A percentile compares a stretch with the other conserved stretches of the same genome.
phyloP scores from a whole-genome alignment of 2,113 vertebrate genomes.

The Orientallactaga bullata region DNA sequence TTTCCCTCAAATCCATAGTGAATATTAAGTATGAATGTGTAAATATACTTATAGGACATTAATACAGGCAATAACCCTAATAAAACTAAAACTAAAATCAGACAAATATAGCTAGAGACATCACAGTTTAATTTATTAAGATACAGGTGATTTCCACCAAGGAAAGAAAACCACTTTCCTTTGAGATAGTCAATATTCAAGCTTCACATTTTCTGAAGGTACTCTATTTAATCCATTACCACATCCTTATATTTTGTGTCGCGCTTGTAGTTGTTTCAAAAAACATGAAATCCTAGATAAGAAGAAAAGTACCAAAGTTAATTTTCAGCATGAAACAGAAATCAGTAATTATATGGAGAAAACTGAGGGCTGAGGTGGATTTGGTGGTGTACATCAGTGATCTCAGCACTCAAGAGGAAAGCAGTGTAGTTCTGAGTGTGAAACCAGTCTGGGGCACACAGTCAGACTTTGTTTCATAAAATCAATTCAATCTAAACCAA shows the following conservation, averaged over 20 bases:
- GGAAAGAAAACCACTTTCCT: not conserved
- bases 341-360: not conserved
- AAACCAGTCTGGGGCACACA: not conserved
- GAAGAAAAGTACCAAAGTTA: conserved; percentile 65
- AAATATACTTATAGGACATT: conserved; percentile 2
- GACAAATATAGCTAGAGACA: not conserved
- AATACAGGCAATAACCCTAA: conserved; percentile 17
- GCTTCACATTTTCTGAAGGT: not conserved
- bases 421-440: not conserved
- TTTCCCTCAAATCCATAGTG: not conserved
- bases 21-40: not conserved
- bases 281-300: conserved; percentile 94
- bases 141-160: not conserved
- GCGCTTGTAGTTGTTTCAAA: conserved; percentile 85
- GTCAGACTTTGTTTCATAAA: not conserved
- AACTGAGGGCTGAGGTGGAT: not conserved
- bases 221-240: conserved; percentile 36
- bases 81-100: conserved; percentile 18
- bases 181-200: not conserved
- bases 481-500: not conserved
- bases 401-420: not conserved
- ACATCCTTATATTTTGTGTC: not conserved
- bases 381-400: too few relatives aligned
- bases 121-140: not conserved
- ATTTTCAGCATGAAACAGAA: conserved; percentile 25